Base-by-base conservation (phyloP, 1,140 invertebrate genomes). In the Phymorhynchus buccinoides region DNA sequence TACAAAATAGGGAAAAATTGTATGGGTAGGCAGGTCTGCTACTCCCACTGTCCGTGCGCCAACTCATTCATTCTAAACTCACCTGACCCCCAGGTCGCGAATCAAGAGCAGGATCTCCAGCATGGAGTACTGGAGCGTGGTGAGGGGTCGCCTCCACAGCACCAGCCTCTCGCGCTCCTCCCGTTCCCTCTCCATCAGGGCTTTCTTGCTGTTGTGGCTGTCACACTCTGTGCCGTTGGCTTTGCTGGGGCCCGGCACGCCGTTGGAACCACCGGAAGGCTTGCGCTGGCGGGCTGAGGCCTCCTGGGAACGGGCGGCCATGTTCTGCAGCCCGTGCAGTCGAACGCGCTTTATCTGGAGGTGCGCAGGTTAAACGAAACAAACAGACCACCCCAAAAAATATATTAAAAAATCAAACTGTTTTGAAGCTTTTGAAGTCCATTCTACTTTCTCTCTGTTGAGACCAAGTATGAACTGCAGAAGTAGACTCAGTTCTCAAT, bases 121-220 rank as follows among this genome's bases (percentile, higher is more conserved):
- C 88, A 96, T 91, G 94, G 97, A 98, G 94, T 97, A 98, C 91
- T 96, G 96, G 56, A 97, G 88, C 18, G 97, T 98, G 85, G 94
- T 95, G 77, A 98, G 90, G 39, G 98, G 98, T 91, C 95, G 95
- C 90, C 96, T 95, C 97, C 97, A 99, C 84, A 99, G 91, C 48
- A 98, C 97, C 87, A 98, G 93, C 89, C 95, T 95, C 90, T 94
- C 92, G 48, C 94, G 87, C 87, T 95, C 94, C 79, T 92, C 88
- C 75, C 86, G 85, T 78, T 92, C 91, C 37, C 77, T 37, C n/a
- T 89, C 88, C 35, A 86, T 37, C 9, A 83, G 77, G 16, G 87
- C 73, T n/a, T 86, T 84, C 73, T 87, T 85, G 18, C 85, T 68
- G n/a, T 86, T 84, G 79, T 87, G 86, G 18, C 85, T 68, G n/a